Evolutionary conservation across 2,113 vertebrate species (phyloP), one percentile per base, ranked within the genome.

Genomic region (Vireo altiloquus): DNA sequence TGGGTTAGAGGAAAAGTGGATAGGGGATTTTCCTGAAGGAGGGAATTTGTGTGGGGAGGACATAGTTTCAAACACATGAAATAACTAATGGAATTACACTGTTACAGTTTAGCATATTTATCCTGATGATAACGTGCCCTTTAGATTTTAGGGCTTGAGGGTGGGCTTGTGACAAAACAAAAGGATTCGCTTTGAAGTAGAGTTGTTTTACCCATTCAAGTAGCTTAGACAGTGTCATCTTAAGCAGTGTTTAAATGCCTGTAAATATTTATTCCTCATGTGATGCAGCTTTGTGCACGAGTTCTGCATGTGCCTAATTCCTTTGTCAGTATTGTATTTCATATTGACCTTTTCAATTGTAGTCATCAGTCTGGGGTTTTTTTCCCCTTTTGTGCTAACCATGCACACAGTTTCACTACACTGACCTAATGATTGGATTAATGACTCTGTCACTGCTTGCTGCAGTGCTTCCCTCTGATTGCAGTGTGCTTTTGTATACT

Each of bases 351-450:
- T 94, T 96, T 75, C 92, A 91, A 25, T 92, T 10, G 4, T 39
- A 82, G 79, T 44, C 76, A 57, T 94, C 68, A 65, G 80, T 69
- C 76, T 93, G 85, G 57, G 30, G 0, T 0, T 94, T 78, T 81
- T 80, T 44, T 7, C 19, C 27, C 21, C 64, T 75, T 86, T 95
- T 94, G 88, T 96, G 93, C 92, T 95, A 92, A 86, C 85, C 93
- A 46, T 78, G 95, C 94, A 74, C 93, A 52, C 60, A 88, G 94
- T 95, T 90, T 95, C 96, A 96, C 90, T 94, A 96, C 82, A 42
- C 93, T 95, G 91, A 85, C 93, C 97, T 98, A 98, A 98, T 98
- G 98, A 97, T 95, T 98, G 97, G 92, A 94, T 95, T 97, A 96
- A 97, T 95, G 97, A 95, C 97, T 97, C 33, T 92, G 94, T 95